A percentile compares a stretch with the other conserved stretches of the same genome.
These are phyloP conservation scores for Halichondria panicea DNA, from an alignment of 37 sponge, comb jelly and placozoan genomes.

Conservation along the genomic window DNA sequence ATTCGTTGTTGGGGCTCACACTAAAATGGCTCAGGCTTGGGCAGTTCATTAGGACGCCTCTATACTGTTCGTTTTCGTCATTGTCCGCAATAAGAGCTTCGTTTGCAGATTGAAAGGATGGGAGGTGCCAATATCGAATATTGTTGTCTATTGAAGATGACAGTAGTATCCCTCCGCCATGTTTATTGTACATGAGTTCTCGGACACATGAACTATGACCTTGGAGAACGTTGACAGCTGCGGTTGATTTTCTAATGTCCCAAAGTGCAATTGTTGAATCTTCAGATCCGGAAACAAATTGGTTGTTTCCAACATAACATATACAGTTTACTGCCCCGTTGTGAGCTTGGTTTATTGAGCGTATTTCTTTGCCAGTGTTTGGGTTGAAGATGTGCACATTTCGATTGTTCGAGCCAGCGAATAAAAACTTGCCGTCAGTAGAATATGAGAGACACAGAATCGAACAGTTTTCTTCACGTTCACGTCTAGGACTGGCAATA, in stretches of 20 bases:
- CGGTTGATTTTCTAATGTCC: conserved; percentile 13
- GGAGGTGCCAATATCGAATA: conserved; percentile 33
- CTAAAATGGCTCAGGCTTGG: conserved; percentile 14
- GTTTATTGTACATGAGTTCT: conserved; percentile 5
- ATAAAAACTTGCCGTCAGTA: conserved; percentile 7
- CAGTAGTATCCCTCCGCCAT: background rate
- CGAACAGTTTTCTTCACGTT: no score
- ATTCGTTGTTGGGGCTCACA: background rate
- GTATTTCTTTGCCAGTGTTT: background rate
- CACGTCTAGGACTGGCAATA: no score
- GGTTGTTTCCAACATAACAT: background rate
- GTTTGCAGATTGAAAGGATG: background rate
- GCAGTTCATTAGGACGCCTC: conserved; percentile 24
- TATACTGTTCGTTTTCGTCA: conserved; percentile 3
- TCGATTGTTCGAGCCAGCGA: conserved; percentile 12
- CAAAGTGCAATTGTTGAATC: conserved; percentile 16
- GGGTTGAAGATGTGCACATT: conserved; percentile 20
- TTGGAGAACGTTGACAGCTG: conserved; percentile 1
- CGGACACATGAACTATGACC: conserved; percentile 11
- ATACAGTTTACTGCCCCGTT: conserved; percentile 18
- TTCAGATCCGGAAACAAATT: conserved; percentile 27
- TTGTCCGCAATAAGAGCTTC: background rate
- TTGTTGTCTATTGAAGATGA: conserved; percentile 3
- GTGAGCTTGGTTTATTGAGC: background rate
- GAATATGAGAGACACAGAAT: no score